Conservation (phyloP, 2,113 vertebrate species). For the Dendrocopos noguchii region DNA sequence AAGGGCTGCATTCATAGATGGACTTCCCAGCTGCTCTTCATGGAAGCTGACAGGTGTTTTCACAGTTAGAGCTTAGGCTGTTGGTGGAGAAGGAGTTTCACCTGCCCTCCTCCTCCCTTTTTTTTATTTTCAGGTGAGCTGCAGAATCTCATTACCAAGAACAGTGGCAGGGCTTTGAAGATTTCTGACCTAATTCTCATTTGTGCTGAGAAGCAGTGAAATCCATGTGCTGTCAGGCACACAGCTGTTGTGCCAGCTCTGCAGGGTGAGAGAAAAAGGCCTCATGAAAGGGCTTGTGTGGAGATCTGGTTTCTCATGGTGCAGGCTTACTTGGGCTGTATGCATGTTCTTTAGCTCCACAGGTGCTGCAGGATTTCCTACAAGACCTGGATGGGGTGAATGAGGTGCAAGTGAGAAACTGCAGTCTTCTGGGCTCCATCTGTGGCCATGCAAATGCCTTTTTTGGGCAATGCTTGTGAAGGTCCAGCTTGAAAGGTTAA, state of each 20-base stretch:
- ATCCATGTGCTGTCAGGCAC: not conserved
- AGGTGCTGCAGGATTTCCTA: not conserved
- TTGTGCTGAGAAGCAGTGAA: not conserved
- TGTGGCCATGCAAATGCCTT: not conserved
- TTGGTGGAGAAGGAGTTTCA: not conserved
- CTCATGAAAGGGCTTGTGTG: rapidly evolving
- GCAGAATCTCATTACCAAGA: not conserved
- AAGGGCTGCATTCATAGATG: not conserved
- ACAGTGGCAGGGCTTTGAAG: slow-evolving; percentile 41
- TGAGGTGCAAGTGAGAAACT: not conserved
- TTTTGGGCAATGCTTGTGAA: not conserved
- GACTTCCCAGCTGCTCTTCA: not conserved
- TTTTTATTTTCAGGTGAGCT: slow-evolving; percentile 8
- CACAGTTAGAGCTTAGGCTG: not conserved
- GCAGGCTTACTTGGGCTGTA: not conserved
- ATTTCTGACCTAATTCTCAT: slow-evolving; percentile 42
- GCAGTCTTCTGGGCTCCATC: rapidly evolving
- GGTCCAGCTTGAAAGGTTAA: not conserved
- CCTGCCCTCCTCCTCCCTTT: not conserved
- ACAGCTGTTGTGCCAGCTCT: not conserved
- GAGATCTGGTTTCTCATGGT: not conserved
- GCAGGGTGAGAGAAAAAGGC: not conserved
- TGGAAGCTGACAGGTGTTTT: not conserved
- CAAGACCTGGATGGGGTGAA: not conserved
- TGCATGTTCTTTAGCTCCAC: not conserved